Conservation (phyloP, 2,888 invertebrate genomes). For the Gari tellinella region DNA sequence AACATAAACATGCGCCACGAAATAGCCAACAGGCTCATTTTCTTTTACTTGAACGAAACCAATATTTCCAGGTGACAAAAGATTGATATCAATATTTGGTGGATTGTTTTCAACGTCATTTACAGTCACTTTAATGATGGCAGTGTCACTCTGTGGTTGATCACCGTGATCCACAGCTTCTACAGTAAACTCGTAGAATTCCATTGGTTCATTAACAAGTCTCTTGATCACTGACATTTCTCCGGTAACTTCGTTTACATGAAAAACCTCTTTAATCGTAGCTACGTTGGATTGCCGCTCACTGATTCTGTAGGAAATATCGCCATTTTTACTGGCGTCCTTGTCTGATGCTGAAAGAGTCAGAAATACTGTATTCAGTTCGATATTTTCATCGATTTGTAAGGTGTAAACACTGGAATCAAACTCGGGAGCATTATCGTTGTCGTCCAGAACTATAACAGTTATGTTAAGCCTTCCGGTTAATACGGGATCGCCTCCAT, state of each 20-base stretch:
- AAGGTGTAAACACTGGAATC: slow-evolving; percentile 64
- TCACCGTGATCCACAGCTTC: slow-evolving; percentile 74
- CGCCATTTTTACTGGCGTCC: slow-evolving; percentile 92
- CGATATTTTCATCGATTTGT: slow-evolving; percentile 70
- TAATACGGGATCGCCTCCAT: slow-evolving; percentile 69
- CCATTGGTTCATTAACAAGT: slow-evolving; percentile 53
- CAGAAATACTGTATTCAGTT: slow-evolving; percentile 62
- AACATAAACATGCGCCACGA: slow-evolving; percentile 56
- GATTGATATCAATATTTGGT: slow-evolving; percentile 44
- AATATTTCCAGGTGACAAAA: slow-evolving; percentile 52
- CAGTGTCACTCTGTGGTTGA: slow-evolving; percentile 63
- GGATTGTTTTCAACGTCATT: slow-evolving; percentile 59
- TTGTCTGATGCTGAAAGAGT: slow-evolving; percentile 91
- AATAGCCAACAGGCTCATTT: slow-evolving; percentile 43
- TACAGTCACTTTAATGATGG: slow-evolving; percentile 58
- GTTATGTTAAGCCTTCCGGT: slow-evolving; percentile 69
- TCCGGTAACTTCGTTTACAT: slow-evolving; percentile 52
- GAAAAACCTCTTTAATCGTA: slow-evolving; percentile 52
- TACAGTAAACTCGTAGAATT: slow-evolving; percentile 63
- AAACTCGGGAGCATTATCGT: slow-evolving; percentile 77
- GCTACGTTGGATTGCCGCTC: slow-evolving; percentile 56
- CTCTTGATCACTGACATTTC: slow-evolving; percentile 55
- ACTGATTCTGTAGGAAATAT: slow-evolving; percentile 84
- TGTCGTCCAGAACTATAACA: slow-evolving; percentile 73
- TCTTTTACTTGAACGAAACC: slow-evolving; percentile 51